Conservation (phyloP, 2,113 vertebrate genomes). For the Natator depressus region DNA sequence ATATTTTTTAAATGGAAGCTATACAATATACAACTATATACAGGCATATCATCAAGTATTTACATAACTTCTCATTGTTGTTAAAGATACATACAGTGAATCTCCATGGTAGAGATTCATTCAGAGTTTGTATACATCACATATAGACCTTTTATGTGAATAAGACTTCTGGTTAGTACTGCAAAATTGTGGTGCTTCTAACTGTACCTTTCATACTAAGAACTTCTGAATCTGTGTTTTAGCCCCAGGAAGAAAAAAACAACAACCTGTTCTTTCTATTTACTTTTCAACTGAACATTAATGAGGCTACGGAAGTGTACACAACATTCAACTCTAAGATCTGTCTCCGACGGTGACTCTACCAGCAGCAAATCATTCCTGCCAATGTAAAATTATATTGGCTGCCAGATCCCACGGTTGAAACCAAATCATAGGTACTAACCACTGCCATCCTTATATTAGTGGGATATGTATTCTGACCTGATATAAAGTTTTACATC, state of each 20-base stretch:
- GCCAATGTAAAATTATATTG: neutral
- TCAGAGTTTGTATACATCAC: neutral
- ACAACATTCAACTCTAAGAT: neutral
- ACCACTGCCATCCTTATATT: neutral
- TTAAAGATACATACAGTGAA: neutral
- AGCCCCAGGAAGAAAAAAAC: neutral
- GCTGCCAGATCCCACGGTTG: neutral
- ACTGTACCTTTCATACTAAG: neutral
- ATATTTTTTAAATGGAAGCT: neutral
- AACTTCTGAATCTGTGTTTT: neutral
- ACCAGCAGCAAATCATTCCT: neutral
- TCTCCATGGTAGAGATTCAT: neutral
- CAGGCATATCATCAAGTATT: neutral
- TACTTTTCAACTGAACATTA: neutral
- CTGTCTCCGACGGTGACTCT: neutral
- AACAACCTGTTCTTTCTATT: neutral
- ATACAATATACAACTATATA: neutral
- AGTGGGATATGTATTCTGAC: neutral
- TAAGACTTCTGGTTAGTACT: neutral
- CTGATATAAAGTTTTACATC: neutral
- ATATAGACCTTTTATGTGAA: neutral
- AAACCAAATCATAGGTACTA: neutral
- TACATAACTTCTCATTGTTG: neutral
- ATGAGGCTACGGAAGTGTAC: neutral
- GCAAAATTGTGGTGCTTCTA: neutral